A percentile compares a stretch with the other conserved stretches of the same genome.
Evolutionary conservation across 2,113 vertebrate genomes (phyloP).

Genomic region (Brachypteracias leptosomus): DNA sequence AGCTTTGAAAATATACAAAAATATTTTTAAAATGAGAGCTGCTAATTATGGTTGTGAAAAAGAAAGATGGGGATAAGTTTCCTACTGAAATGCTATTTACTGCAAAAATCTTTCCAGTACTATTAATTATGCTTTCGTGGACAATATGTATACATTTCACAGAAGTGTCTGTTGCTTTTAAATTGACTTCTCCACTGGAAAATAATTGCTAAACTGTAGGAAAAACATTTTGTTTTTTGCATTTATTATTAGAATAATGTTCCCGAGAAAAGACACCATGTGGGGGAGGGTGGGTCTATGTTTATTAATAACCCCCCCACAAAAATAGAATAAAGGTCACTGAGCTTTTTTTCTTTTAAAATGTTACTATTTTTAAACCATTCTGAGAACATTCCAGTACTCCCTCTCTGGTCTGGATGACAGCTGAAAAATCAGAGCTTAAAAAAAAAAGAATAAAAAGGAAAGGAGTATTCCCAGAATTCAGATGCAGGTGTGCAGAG

Average conservation of each 20-base stretch:
- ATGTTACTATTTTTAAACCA: slow-evolving; percentile 49
- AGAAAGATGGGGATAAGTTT: not conserved
- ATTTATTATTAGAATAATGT: slow-evolving; percentile 62
- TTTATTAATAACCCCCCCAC: slow-evolving; percentile 31
- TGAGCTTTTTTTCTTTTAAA: not conserved
- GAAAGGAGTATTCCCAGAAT: slow-evolving; percentile 11
- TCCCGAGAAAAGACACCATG: slow-evolving; percentile 44
- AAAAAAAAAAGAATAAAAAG: not conserved
- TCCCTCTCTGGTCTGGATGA: slow-evolving; percentile 2
- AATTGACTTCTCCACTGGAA: slow-evolving; percentile 53
- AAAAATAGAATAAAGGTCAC: slow-evolving; percentile 60
- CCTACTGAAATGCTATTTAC: slow-evolving; percentile 21
- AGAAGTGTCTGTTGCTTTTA: slow-evolving; percentile 20
- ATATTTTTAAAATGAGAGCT: slow-evolving; percentile 18
- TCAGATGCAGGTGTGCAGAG: not conserved
- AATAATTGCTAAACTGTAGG: slow-evolving; percentile 22
- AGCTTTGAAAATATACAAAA: slow-evolving; percentile 27
- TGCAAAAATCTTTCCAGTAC: not conserved
- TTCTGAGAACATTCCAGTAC: slow-evolving; percentile 56
- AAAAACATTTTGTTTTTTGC: slow-evolving; percentile 44
- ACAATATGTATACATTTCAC: slow-evolving; percentile 26
- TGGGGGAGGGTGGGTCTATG: slow-evolving; percentile 25
- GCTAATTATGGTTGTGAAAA: slow-evolving; percentile 8
- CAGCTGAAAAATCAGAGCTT: slow-evolving; percentile 21
- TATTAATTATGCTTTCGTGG: slow-evolving; percentile 1